Evolutionary conservation across 2,113 vertebrate species (phyloP).

Genomic region (Oncorhynchus masou): DNA sequence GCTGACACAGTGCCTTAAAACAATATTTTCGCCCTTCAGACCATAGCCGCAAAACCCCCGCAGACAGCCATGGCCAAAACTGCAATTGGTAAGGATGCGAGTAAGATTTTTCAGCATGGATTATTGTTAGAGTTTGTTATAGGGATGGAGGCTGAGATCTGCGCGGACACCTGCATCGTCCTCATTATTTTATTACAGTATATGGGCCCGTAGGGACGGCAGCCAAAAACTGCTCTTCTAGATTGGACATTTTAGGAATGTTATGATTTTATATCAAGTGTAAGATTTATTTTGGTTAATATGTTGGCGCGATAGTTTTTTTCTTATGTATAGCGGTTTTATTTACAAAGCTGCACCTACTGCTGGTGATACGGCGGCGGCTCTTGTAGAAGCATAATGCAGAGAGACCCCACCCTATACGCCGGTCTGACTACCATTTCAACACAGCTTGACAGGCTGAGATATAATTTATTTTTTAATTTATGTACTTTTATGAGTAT

Average conservation of each 20-base stretch:
- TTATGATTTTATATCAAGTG: too few relatives aligned
- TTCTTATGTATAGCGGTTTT: slow-evolving; percentile 17
- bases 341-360: slow-evolving; percentile 61
- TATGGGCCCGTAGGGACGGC: neutral
- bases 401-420: slow-evolving; percentile 82
- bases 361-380: slow-evolving; percentile 42
- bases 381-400: slow-evolving; percentile 74
- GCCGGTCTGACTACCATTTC: slow-evolving; percentile 57
- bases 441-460: neutral
- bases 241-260: too few relatives aligned
- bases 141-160: neutral
- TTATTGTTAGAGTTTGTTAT: neutral
- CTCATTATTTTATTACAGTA: neutral
- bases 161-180: slow-evolving; percentile 11
- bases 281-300: neutral
- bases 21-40: slow-evolving; percentile 60
- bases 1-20: slow-evolving; percentile 75
- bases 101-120: neutral
- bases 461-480: neutral
- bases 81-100: slow-evolving; percentile 67
- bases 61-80: slow-evolving; percentile 74
- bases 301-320: too few relatives aligned
- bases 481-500: neutral
- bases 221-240: neutral
- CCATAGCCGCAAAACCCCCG: slow-evolving; percentile 57